Conservation (phyloP, 2,797 vertebrate species). For the Trematomus bernacchii region DNA sequence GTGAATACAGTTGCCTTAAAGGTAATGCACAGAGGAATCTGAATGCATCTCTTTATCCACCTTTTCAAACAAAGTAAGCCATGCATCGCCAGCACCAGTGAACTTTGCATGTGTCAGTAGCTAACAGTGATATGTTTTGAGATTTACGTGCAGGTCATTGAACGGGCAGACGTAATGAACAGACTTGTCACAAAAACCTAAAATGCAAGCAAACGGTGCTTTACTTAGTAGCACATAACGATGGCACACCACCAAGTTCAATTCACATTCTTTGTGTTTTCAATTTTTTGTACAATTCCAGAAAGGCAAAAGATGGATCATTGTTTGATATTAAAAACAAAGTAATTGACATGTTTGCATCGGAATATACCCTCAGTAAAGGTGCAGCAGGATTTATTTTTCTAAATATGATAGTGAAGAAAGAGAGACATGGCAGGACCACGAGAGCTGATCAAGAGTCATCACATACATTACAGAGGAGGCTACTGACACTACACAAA, state of each 20-base stretch:
- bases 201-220: conserved; percentile 62
- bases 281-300: conserved; percentile 53
- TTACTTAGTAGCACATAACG: conserved; percentile 54
- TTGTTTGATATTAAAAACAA: conserved; percentile 49
- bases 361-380: conserved; percentile 34
- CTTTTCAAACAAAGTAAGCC: conserved; percentile 71
- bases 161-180: conserved; percentile 57
- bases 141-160: conserved; percentile 64
- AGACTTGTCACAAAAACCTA: conserved; percentile 64
- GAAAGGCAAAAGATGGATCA: conserved; percentile 55
- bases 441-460: conserved; percentile 65
- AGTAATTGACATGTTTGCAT: conserved; percentile 53
- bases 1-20: conserved; percentile 81
- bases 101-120: conserved; percentile 57
- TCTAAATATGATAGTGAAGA: conserved; percentile 72
- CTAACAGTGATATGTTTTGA: conserved; percentile 64
- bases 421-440: conserved; percentile 82
- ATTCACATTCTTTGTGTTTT: conserved; percentile 56
- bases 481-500: conserved; percentile 72
- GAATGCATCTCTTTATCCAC: conserved; percentile 84
- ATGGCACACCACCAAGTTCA: conserved; percentile 49
- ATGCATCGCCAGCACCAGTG: conserved; percentile 74
- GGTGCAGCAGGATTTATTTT: conserved; percentile 61
- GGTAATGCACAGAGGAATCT: conserved; percentile 78
- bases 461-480: conserved; percentile 73